Evolutionary conservation across 2,797 vertebrate genomes (phyloP), one percentile per base, ranked within the genome.

Genomic region (Sylvilagus floridanus): DNA sequence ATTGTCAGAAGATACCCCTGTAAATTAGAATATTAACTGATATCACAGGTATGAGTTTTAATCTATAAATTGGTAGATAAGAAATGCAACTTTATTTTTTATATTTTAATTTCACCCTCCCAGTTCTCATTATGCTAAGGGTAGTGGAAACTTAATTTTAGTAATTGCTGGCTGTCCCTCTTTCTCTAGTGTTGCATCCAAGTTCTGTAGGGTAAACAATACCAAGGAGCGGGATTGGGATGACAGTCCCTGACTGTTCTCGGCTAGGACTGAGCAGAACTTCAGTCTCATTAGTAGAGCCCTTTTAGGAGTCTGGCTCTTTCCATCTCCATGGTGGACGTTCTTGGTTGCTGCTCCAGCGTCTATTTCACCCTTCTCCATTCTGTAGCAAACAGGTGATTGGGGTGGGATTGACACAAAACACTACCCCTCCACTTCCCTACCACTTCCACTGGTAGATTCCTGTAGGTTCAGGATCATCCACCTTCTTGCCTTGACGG

Each of bases 61-160:
- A 79, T 52, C 32, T 54, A 35, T 35, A 90, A 78, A 84, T 37
- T 77, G 12, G 28, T 30, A 42, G 12, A 7, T 47, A 68, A 91
- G 52, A 93, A 86, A 93, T 35, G 14, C 5, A 83, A 72, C 7
- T 37, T 69, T 78, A 24, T 78, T 69, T 71, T 83, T 76, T 90
- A 2, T 32, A 12, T 84, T 90, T 97, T 84, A 76, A 63, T 79
- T 81, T 90, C 63, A 90, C 72, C 77, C 32, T 90, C 47, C 71
- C 68, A 71, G 5, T 84, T 84, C 37, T 86, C 47, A 94, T 32
- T 66, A 32, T 57, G 71, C 62, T 84, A 37, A 90, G 32, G 28
- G 54, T 52, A 84, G n/a, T 37, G 2, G 14, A 75, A 47, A 62
- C 30, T 84, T 77, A 52, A 81, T 32, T 81, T 73, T n/a, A 88